Evolutionary conservation across 2,113 vertebrate species (phyloP).

Genomic region (Ascaphus truei): DNA sequence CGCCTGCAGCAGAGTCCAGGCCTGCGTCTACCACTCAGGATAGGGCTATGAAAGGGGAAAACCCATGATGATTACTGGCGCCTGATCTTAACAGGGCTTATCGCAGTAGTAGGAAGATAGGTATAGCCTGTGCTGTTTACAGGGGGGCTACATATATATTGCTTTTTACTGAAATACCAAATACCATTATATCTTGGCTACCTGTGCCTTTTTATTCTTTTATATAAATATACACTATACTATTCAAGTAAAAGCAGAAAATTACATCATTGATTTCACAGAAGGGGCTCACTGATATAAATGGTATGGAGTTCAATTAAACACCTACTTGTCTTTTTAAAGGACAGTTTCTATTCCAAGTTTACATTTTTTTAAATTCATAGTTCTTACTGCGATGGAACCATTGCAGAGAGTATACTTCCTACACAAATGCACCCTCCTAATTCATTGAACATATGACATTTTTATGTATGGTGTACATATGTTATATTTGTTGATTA

Average conservation of each 20-base stretch:
- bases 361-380: slow-evolving; percentile 1
- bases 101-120: too few relatives aligned
- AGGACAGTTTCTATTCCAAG: background rate
- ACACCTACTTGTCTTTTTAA: slow-evolving; percentile 19
- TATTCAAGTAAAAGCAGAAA: background rate
- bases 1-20: too few relatives aligned
- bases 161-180: slow-evolving; percentile 7
- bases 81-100: too few relatives aligned
- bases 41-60: too few relatives aligned
- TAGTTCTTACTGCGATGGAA: background rate
- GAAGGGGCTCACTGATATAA: background rate
- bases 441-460: slow-evolving; percentile 26
- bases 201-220: background rate
- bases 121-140: too few relatives aligned
- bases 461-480: background rate
- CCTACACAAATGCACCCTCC: background rate
- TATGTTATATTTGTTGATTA: slow-evolving; percentile 1
- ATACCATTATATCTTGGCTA: background rate
- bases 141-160: too few relatives aligned
- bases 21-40: too few relatives aligned
- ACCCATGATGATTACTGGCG: too few relatives aligned
- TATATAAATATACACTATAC: background rate
- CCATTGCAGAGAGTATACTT: background rate
- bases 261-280: too few relatives aligned
- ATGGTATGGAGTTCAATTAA: background rate